Evolutionary conservation across 2,113 vertebrate genomes (phyloP).

Genomic region (Fregetta grallaria): DNA sequence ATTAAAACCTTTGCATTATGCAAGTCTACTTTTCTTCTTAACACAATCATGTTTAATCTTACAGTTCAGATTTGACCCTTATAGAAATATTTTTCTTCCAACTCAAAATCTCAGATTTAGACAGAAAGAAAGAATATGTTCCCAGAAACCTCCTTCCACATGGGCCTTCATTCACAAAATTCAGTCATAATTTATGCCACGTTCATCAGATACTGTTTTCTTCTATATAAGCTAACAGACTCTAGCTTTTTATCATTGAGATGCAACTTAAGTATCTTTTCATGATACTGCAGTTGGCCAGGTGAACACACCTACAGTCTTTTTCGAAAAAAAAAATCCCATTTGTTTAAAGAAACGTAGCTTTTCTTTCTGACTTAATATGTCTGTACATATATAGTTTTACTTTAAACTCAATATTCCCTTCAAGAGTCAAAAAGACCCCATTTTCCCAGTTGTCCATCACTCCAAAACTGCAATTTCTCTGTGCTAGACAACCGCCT

Average conservation of each 20-base stretch:
- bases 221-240: background rate
- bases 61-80: background rate
- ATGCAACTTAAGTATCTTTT: background rate
- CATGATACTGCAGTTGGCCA: background rate
- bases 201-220: background rate
- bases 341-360: background rate
- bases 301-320: background rate
- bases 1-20: background rate
- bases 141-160: background rate
- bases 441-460: background rate
- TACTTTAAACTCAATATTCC: background rate
- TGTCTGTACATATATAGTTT: background rate
- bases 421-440: background rate
- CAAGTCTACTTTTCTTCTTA: background rate
- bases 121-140: background rate
- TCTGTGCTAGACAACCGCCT: background rate
- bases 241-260: background rate
- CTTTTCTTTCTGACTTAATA: background rate
- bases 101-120: background rate
- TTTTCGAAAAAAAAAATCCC: background rate
- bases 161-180: background rate
- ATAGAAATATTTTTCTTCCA: background rate
- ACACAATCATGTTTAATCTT: background rate
- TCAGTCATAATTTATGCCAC: background rate
- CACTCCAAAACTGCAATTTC: background rate